Conservation (phyloP, 2,113 vertebrate species). For the Atlantisia rogersi region DNA sequence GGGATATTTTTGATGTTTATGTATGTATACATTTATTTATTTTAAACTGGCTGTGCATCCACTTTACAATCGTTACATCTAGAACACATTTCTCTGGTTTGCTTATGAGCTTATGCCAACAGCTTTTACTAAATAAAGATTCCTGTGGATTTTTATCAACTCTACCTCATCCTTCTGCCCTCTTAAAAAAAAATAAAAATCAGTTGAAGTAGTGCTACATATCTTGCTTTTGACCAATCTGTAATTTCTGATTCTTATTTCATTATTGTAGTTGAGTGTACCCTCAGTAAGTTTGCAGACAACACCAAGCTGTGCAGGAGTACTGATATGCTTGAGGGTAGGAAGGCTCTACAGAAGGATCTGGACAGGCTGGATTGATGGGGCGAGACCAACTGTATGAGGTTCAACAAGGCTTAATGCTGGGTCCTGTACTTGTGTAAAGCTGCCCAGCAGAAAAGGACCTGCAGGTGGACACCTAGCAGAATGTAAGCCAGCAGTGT, state of each 20-base stretch:
- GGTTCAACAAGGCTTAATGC: too few species aligned
- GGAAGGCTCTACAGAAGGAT: too few species aligned
- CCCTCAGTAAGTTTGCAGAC: too few species aligned
- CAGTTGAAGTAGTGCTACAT: neutral
- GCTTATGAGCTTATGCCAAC: neutral
- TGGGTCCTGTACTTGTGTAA: too few species aligned
- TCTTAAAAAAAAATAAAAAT: neutral
- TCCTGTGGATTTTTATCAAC: neutral
- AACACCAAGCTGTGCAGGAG: too few species aligned
- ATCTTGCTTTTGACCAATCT: neutral
- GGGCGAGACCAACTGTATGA: too few species aligned
- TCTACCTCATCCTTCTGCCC: neutral
- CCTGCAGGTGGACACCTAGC: too few species aligned
- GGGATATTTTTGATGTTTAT: rapidly evolving
- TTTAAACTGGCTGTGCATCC: neutral
- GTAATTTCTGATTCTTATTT: neutral
- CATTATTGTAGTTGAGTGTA: neutral
- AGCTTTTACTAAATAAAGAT: neutral
- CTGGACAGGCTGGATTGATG: too few species aligned
- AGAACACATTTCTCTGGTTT: neutral
- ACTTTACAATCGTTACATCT: neutral
- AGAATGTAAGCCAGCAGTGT: too few species aligned
- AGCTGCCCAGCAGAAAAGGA: too few species aligned
- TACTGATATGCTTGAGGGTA: too few species aligned
- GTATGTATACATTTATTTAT: neutral